Percentiles rank a stretch among this genome's conserved stretches.
Evolutionary conservation across 2,888 invertebrate species (phyloP).

Genomic region (Caenorhabditis afra): DNA sequence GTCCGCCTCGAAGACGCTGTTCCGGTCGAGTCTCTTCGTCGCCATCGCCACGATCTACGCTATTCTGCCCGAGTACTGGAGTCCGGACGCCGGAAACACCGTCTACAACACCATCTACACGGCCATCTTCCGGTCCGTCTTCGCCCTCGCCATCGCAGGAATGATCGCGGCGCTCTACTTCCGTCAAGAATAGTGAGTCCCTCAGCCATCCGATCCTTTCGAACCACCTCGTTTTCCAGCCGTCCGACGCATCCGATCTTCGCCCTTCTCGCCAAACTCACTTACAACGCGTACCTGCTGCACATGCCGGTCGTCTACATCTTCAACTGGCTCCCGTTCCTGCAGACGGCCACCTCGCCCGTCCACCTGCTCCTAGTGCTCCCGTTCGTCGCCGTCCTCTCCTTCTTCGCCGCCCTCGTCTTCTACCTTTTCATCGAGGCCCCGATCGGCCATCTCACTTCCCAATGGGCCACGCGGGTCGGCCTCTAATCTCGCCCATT

Average conservation of each 20-base stretch:
- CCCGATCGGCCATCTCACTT: slow-evolving; percentile 62
- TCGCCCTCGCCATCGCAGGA: slow-evolving; percentile 71
- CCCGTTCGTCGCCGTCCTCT: slow-evolving; percentile 71
- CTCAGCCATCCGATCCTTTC: not conserved
- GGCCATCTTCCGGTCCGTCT: slow-evolving; percentile 75
- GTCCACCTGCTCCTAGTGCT: slow-evolving; percentile 72
- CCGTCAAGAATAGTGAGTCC: slow-evolving; percentile 59
- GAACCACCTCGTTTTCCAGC: slow-evolving; percentile 58
- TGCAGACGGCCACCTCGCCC: slow-evolving; percentile 73
- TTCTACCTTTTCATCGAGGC: slow-evolving; percentile 77
- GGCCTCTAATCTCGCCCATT: slow-evolving; percentile 19
- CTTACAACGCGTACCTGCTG: slow-evolving; percentile 76
- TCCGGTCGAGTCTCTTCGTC: slow-evolving; percentile 53
- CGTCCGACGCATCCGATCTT: slow-evolving; percentile 62
- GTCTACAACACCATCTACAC: slow-evolving; percentile 78
- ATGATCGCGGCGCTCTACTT: slow-evolving; percentile 70
- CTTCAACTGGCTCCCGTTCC: slow-evolving; percentile 74
- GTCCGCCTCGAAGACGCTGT: slow-evolving; percentile 47
- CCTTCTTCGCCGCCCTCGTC: slow-evolving; percentile 72
- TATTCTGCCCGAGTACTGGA: slow-evolving; percentile 79
- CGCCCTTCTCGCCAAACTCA: slow-evolving; percentile 74
- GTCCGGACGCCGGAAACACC: slow-evolving; percentile 70
- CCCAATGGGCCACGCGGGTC: slow-evolving; percentile 45
- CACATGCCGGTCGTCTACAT: slow-evolving; percentile 79
- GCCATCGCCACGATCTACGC: slow-evolving; percentile 74